Conservation (phyloP, 2,113 vertebrate genomes). For the Barnardius zonarius region DNA sequence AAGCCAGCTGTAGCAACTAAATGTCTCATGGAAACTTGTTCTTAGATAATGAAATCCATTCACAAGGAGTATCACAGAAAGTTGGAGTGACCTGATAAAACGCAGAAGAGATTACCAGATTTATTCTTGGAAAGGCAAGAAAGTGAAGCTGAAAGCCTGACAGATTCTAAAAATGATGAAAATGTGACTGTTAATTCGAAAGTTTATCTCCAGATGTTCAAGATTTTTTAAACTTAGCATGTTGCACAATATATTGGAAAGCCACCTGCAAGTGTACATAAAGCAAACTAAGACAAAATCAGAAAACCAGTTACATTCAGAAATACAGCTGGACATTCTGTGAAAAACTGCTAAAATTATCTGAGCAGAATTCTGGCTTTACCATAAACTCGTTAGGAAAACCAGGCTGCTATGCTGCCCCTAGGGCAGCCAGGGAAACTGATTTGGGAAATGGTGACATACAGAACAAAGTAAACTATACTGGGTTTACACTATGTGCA, state of each 20-base stretch:
- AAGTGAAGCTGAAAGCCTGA: slow-evolving; percentile 6
- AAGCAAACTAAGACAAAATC: background rate
- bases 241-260: background rate
- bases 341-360: background rate
- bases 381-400: background rate
- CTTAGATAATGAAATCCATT: slow-evolving; percentile 41
- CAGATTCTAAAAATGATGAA: slow-evolving; percentile 36
- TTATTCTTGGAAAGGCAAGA: slow-evolving; percentile 50
- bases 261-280: background rate
- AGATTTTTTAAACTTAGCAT: background rate
- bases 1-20: slow-evolving; percentile 47
- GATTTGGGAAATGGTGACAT: background rate
- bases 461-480: background rate
- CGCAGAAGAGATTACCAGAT: slow-evolving; percentile 31
- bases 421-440: background rate
- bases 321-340: background rate
- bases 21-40: slow-evolving; percentile 8
- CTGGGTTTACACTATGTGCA: background rate
- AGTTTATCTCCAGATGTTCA: slow-evolving; percentile 33
- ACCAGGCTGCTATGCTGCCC: background rate
- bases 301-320: background rate
- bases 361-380: background rate
- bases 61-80: background rate
- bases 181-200: slow-evolving; percentile 30
- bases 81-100: slow-evolving; percentile 22